A percentile compares a stretch with the other conserved stretches of the same genome.
Evolutionary conservation across 2,888 invertebrate genomes (phyloP).

Genomic region (Pseudanteris insignis): DNA sequence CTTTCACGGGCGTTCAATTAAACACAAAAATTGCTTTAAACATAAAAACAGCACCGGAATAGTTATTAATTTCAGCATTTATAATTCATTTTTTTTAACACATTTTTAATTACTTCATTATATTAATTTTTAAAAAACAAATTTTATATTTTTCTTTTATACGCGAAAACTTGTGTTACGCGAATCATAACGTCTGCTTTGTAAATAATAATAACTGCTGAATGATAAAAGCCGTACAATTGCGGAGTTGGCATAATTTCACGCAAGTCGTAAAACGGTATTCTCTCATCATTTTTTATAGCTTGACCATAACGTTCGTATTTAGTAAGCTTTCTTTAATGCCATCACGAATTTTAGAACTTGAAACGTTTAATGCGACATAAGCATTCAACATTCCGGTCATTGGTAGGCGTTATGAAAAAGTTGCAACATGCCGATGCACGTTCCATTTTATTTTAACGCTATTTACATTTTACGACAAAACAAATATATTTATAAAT

Average conservation of each 20-base stretch:
- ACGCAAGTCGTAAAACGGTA: slow-evolving; percentile 11
- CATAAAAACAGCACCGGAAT: too few species aligned
- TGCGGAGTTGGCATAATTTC: slow-evolving; percentile 31
- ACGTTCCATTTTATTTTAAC: slow-evolving; percentile 11
- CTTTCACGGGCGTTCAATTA: too few species aligned
- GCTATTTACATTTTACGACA: slow-evolving; percentile 31
- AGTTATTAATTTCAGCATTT: too few species aligned
- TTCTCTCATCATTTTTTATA: slow-evolving; percentile 32
- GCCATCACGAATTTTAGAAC: slow-evolving; percentile 34
- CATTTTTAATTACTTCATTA: too few species aligned
- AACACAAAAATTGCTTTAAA: too few species aligned
- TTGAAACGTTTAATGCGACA: slow-evolving; percentile 19
- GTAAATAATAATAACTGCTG: slow-evolving; percentile 11
- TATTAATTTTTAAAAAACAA: too few species aligned
- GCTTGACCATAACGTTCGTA: slow-evolving; percentile 30
- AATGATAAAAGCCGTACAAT: slow-evolving; percentile 24
- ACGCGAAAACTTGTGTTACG: slow-evolving; percentile 8
- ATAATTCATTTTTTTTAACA: too few species aligned
- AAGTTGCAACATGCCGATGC: slow-evolving; percentile 23
- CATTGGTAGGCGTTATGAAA: slow-evolving; percentile 26
- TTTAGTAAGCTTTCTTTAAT: slow-evolving; percentile 34
- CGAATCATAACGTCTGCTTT: slow-evolving; percentile 12
- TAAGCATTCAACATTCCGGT: slow-evolving; percentile 17
- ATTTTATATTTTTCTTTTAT: too few species aligned
- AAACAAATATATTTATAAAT: slow-evolving; percentile 34